Base-by-base conservation (phyloP, 1,140 invertebrate species). In the Nasonia vitripennis region DNA sequence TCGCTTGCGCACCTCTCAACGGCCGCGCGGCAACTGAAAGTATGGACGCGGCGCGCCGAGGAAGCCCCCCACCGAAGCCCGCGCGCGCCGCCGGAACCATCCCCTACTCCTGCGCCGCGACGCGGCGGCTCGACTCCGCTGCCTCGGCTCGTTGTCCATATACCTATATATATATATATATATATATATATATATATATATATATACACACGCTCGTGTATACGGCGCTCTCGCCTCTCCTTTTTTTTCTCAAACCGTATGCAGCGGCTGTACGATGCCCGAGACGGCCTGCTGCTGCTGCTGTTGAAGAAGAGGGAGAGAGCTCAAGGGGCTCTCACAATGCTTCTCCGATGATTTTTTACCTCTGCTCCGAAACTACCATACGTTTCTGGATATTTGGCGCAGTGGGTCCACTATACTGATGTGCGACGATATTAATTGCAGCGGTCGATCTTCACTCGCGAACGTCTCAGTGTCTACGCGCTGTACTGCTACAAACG, bases 21-120 rank as follows among this genome's bases (percentile, higher is more conserved):
- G 91, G 91, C 91, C 92, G 92, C 92, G 91, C 92, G 91, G 90
- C 91, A 92, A 93, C 92, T 93, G 92, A 93, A 89, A 90, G 88
- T 89, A 88, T 88, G 89, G 89, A 91, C 91, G 90, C 91, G 90
- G 89, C 89, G 89, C 90, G 87, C 89, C 88, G 87, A 81, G 86
- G 86, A 91, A 87, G 82, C 91, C 92, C 87, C 91, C 90, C 91
- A 89, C 91, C 87, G 81, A 78, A 55, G 85, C 85, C 87, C 7
- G 45, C 71, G 73, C 84, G 83, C 84, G 86, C 86, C 86, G 78
- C 86, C 86, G 87, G 73, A 87, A 87, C 85, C 84, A 86, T 79
- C 83, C 88, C 87, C 86, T 87, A 82, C 68, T 85, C 82, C 10
- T 37, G 79, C 81, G 20, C 23, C 62, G 41, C 85, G 86, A 75